Conservation (phyloP, 2,888 invertebrate species). For the Pimpla rufipes region DNA sequence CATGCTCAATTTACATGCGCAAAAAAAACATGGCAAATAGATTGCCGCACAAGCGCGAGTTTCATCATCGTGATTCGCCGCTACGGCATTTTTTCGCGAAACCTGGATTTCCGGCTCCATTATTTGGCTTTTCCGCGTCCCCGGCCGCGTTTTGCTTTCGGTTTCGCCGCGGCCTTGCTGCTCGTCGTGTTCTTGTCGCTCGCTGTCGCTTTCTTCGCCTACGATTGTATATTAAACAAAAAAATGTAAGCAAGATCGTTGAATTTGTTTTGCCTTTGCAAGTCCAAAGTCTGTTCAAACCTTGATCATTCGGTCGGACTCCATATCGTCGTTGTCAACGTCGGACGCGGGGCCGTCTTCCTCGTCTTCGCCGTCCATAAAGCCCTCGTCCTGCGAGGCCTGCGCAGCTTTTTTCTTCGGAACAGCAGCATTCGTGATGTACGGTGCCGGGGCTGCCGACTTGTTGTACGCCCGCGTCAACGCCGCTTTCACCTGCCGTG, state of each 20-base stretch:
- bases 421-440: conserved; percentile 89
- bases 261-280: no score
- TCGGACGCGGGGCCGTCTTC: conserved; percentile 84
- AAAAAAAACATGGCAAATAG: neutral
- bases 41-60: neutral
- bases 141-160: conserved; percentile 74
- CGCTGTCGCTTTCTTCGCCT: conserved; percentile 77
- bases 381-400: conserved; percentile 84
- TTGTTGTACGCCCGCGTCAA: conserved; percentile 98
- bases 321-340: conserved; percentile 88
- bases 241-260: neutral
- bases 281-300: conserved; percentile 85
- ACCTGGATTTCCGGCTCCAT: no score
- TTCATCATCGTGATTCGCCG: neutral
- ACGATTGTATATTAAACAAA: conserved; percentile 15
- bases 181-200: conserved; percentile 68
- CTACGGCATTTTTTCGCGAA: no score
- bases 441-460: conserved; percentile 91
- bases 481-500: conserved; percentile 96
- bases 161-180: conserved; percentile 69
- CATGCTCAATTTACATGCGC: neutral
- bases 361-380: conserved; percentile 84
- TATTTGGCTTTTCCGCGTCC: conserved; percentile 78
- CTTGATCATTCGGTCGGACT: conserved; percentile 93
- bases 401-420: conserved; percentile 87